Percentiles rank a stretch among this genome's conserved stretches.
phyloP scores from a whole-genome alignment of 2,797 vertebrate genomes.

The Natrix natrix region DNA sequence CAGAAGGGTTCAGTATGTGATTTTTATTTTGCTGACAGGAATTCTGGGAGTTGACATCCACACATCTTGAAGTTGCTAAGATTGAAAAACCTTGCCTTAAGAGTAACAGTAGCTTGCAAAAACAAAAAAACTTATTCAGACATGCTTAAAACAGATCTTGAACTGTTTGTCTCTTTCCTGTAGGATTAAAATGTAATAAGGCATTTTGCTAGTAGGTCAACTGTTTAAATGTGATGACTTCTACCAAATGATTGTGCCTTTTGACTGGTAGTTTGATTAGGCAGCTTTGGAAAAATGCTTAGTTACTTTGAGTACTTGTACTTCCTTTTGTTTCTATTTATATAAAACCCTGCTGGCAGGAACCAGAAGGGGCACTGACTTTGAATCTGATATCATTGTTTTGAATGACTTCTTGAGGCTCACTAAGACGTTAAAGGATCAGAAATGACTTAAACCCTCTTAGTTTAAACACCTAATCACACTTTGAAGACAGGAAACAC shows the following conservation, averaged over 20 bases:
- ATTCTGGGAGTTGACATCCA: background rate
- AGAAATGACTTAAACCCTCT: background rate
- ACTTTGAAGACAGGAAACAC: background rate
- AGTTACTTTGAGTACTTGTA: constrained; percentile 16
- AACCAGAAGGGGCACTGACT: constrained; percentile 29
- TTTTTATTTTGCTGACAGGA: background rate
- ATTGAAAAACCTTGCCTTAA: background rate
- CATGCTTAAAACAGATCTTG: background rate
- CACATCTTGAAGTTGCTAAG: background rate
- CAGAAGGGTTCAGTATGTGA: background rate
- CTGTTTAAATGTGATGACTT: background rate
- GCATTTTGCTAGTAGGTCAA: background rate
- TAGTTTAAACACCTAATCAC: background rate
- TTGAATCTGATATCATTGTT: constrained; percentile 49
- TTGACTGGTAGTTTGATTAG: background rate
- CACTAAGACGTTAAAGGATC: background rate
- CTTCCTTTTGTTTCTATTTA: constrained; percentile 50
- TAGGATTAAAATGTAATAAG: background rate
- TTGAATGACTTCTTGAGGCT: background rate
- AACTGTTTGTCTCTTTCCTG: background rate
- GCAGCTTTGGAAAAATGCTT: background rate
- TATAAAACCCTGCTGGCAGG: constrained; percentile 35
- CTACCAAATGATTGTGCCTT: accelerated
- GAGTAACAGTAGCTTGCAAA: background rate
- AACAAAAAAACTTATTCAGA: background rate